Conservation (phyloP, 2,113 vertebrate genomes). For the Ailuropoda melanoleuca region DNA sequence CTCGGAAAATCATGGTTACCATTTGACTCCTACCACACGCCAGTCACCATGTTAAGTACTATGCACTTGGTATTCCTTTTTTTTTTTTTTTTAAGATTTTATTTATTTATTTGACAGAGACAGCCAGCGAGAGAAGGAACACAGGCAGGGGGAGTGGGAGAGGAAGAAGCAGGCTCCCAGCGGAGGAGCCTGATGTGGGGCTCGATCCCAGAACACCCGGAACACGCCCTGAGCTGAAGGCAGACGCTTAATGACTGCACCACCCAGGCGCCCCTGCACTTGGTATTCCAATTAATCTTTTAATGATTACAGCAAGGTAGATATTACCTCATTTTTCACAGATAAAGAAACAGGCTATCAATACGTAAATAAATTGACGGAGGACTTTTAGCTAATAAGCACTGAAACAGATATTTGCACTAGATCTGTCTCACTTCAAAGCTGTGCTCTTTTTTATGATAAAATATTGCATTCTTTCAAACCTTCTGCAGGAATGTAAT, state of each 20-base stretch:
- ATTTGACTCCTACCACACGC: slow-evolving; percentile 14
- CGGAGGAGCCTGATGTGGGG: too few relatives aligned
- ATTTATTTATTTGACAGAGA: too few relatives aligned
- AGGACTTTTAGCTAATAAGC: background rate
- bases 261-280: background rate
- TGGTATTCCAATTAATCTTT: slow-evolving; percentile 49
- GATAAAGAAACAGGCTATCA: background rate
- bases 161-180: too few relatives aligned
- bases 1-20: slow-evolving; percentile 36
- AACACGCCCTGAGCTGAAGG: too few relatives aligned
- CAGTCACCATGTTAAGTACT: slow-evolving; percentile 9
- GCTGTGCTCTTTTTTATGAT: slow-evolving; percentile 19
- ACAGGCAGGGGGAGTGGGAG: too few relatives aligned
- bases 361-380: background rate
- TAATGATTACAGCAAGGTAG: slow-evolving; percentile 12
- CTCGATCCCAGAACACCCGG: too few relatives aligned
- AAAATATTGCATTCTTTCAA: slow-evolving; percentile 6
- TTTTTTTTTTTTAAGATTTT: too few relatives aligned
- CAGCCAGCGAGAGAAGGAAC: too few relatives aligned
- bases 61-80: slow-evolving; percentile 16
- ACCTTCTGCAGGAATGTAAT: slow-evolving; percentile 1
- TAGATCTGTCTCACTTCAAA: slow-evolving; percentile 28
- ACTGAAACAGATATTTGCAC: background rate
- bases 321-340: background rate
- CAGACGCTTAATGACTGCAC: too few relatives aligned